Percentiles rank a stretch among this genome's conserved stretches.
These are phyloP conservation scores for Labia minor DNA, from an alignment of 2,888 invertebrate species.

Conservation along the genomic window DNA sequence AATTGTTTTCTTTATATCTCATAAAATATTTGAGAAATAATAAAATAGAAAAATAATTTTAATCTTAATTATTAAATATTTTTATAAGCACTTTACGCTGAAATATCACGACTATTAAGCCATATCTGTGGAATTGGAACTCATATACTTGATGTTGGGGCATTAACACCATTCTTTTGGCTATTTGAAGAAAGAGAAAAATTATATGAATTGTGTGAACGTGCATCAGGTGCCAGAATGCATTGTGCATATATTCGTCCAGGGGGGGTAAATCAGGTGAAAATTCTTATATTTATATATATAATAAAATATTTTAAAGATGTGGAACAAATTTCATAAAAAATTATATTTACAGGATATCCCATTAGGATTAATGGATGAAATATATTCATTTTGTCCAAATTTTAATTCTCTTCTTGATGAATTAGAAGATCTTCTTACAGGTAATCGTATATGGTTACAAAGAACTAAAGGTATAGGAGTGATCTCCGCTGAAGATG, in stretches of 20 bases:
- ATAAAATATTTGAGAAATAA: neutral
- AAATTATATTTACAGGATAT: constrained; percentile 53
- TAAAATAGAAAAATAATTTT: neutral
- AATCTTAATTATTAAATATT: constrained; percentile 16
- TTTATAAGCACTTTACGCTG: constrained; percentile 56
- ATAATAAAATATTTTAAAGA: neutral
- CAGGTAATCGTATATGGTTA: constrained; percentile 63
- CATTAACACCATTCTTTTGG: constrained; percentile 85
- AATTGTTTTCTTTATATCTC: too few species aligned
- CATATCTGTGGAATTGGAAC: constrained; percentile 66
- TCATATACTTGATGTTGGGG: constrained; percentile 71
- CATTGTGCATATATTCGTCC: constrained; percentile 73
- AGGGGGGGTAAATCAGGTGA: constrained; percentile 61
- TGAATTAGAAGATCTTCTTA: constrained; percentile 71
- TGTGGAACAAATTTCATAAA: too few species aligned
- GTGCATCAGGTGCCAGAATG: constrained; percentile 71
- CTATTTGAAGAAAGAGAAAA: constrained; percentile 82
- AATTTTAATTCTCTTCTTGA: constrained; percentile 66
- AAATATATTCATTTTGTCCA: constrained; percentile 57
- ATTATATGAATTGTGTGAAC: constrained; percentile 72
- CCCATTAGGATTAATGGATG: constrained; percentile 66
- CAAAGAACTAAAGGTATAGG: constrained; percentile 65
- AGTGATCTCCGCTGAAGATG: constrained; percentile 58
- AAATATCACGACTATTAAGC: constrained; percentile 67
- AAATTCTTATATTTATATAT: constrained; percentile 23